Evolutionary conservation across 2,888 invertebrate genomes (phyloP).

Genomic region (Lycaena phlaeas): DNA sequence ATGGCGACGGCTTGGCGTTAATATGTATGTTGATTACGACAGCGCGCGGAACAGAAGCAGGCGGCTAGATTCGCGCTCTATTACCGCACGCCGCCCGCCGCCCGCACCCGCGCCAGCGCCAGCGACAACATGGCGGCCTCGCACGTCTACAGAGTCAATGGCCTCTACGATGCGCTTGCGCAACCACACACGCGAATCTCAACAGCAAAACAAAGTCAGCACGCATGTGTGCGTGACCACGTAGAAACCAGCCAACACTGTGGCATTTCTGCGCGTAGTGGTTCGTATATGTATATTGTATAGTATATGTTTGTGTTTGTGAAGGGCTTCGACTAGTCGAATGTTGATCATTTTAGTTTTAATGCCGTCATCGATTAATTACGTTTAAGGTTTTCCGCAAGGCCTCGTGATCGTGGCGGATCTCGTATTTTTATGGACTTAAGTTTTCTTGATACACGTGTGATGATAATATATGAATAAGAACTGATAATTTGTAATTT

Average conservation of each 20-base stretch:
- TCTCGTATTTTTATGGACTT: constrained; percentile 1
- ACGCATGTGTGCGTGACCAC: constrained; percentile 32
- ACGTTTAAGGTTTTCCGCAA: constrained; percentile 35
- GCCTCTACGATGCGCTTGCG: constrained; percentile 67
- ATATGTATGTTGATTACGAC: constrained; percentile 45
- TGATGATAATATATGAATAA: no score
- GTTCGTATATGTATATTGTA: constrained; percentile 9
- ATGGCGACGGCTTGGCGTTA: constrained; percentile 21
- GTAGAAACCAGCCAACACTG: constrained; percentile 15
- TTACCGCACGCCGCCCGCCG: constrained; percentile 28
- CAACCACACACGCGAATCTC: constrained; percentile 71
- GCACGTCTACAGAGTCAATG: constrained; percentile 64
- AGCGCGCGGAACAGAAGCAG: constrained; percentile 53
- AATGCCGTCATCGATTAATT: constrained; percentile 50
- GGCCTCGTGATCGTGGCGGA: constrained; percentile 3
- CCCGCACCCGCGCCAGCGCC: constrained; percentile 23
- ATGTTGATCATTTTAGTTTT: constrained; percentile 58
- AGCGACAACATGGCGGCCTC: constrained; percentile 47
- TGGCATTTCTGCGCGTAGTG: constrained; percentile 12
- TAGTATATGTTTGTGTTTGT: constrained; percentile 36
- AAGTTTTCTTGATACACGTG: no score
- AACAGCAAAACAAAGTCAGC: constrained; percentile 66
- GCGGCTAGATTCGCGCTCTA: constrained; percentile 59
- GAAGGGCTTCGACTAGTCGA: constrained; percentile 52
- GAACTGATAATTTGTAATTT: no score